Conservation (phyloP, 37 sponge, comb jelly and placozoan genomes). For the Spongilla lacustris region DNA sequence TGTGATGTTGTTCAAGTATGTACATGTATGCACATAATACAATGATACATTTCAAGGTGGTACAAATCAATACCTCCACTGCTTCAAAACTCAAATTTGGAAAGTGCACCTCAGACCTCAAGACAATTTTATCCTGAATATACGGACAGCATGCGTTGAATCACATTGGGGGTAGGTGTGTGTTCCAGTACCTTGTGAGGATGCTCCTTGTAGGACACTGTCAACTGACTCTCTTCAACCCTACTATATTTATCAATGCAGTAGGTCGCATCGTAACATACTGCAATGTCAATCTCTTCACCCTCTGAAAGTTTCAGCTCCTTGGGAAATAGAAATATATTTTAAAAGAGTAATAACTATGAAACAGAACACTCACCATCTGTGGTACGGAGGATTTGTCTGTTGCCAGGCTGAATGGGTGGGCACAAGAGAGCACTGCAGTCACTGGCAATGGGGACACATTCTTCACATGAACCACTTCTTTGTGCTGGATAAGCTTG, state of each 20-base stretch:
- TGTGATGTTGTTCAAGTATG: neutral
- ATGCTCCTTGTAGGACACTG: conserved; percentile 90
- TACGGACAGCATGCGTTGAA: neutral
- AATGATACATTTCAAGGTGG: neutral
- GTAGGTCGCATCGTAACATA: conserved; percentile 88
- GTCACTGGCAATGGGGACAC: conserved; percentile 81
- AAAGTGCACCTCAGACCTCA: conserved; percentile 87
- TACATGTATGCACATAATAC: neutral
- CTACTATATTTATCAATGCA: conserved; percentile 69
- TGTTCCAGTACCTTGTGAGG: conserved; percentile 67
- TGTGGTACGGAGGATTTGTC: conserved; percentile 12
- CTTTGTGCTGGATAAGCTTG: conserved; percentile 40
- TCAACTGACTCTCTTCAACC: conserved; percentile 53
- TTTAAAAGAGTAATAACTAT: too few relatives aligned
- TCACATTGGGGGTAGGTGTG: neutral
- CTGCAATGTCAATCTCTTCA: conserved; percentile 34
- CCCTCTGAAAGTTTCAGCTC: conserved; percentile 51
- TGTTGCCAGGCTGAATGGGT: conserved; percentile 71
- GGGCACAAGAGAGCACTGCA: conserved; percentile 47
- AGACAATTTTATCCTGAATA: conserved; percentile 69
- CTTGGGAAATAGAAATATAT: conserved; percentile 11
- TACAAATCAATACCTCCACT: conserved; percentile 10
- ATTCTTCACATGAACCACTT: conserved; percentile 67
- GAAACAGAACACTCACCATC: conserved; percentile 42
- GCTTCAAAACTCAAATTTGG: conserved; percentile 90